Percentiles rank a stretch among this genome's conserved stretches.
These are phyloP conservation scores for Perizoma flavofasciatum DNA, from an alignment of 2,888 invertebrate genomes.

Conservation along the genomic window DNA sequence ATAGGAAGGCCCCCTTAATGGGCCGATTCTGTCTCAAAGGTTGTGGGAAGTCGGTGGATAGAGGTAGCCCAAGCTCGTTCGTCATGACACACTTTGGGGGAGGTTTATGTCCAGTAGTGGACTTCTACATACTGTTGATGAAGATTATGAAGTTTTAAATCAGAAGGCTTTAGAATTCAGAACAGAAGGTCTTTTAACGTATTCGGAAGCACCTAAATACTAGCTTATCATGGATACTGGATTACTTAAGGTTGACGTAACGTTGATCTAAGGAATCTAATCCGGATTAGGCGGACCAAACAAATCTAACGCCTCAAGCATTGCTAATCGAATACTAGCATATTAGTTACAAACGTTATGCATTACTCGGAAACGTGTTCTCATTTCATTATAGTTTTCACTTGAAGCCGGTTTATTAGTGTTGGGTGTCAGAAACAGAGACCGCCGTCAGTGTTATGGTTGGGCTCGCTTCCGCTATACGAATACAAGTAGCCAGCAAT, in stretches of 20 bases:
- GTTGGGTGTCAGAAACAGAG: slow-evolving; percentile 68
- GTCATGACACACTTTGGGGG: too few species aligned
- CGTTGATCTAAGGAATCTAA: slow-evolving; percentile 12
- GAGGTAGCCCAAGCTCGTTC: too few species aligned
- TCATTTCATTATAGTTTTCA: slow-evolving; percentile 69
- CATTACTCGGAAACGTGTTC: slow-evolving; percentile 58
- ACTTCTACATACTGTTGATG: too few species aligned
- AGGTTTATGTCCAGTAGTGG: too few species aligned
- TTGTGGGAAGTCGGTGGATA: too few species aligned
- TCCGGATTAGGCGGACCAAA: slow-evolving; percentile 8
- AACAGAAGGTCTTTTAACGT: too few species aligned
- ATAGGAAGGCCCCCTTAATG: too few species aligned
- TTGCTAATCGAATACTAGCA: slow-evolving; percentile 29
- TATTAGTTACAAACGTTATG: slow-evolving; percentile 28
- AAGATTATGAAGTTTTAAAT: too few species aligned
- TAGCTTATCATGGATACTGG: slow-evolving; percentile 9
- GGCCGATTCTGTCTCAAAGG: too few species aligned
- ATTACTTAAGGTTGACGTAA: slow-evolving; percentile 6
- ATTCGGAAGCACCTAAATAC: slow-evolving; percentile 10
- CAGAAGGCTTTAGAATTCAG: too few species aligned
- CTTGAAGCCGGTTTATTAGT: slow-evolving; percentile 73
- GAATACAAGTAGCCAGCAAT: slow-evolving; percentile 20
- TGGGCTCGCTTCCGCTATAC: slow-evolving; percentile 69
- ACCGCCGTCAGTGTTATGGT: slow-evolving; percentile 72
- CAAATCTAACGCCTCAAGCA: slow-evolving; percentile 16